These are phyloP conservation scores for Micrasema minimum DNA, from an alignment of 1,140 invertebrate genomes.

Conservation along the genomic window DNA sequence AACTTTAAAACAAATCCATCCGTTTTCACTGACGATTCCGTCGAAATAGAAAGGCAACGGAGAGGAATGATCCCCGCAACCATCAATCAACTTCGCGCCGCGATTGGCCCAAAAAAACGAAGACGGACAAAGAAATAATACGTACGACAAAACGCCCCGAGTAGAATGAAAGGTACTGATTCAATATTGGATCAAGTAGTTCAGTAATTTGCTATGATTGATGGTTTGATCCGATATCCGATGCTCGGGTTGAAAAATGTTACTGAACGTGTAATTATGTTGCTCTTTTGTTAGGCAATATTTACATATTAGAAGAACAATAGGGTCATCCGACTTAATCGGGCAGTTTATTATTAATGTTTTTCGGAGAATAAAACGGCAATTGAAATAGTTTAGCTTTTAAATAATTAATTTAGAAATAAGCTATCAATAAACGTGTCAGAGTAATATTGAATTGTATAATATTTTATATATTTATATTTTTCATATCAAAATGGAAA, in stretches of 20 bases:
- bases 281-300: too few relatives aligned
- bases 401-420: too few relatives aligned
- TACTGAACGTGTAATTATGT: too few relatives aligned
- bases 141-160: slow-evolving; percentile 8
- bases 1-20: slow-evolving; percentile 20
- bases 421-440: too few relatives aligned
- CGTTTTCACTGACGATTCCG: slow-evolving; percentile 46
- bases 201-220: slow-evolving; percentile 27
- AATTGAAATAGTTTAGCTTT: too few relatives aligned
- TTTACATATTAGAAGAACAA: too few relatives aligned
- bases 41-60: slow-evolving; percentile 52
- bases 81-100: slow-evolving; percentile 44
- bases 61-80: slow-evolving; percentile 17
- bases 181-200: slow-evolving; percentile 21
- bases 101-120: slow-evolving; percentile 21
- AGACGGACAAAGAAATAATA: slow-evolving; percentile 10
- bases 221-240: slow-evolving; percentile 1
- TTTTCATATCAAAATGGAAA: too few relatives aligned
- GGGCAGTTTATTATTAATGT: too few relatives aligned
- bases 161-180: slow-evolving; percentile 23
- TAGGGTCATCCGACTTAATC: too few relatives aligned
- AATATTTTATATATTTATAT: too few relatives aligned
- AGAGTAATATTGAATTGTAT: too few relatives aligned
- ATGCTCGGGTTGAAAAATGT: background rate
- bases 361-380: too few relatives aligned